phyloP scores from a whole-genome alignment of 2,888 invertebrate species.

The Caenorhabditis wallacei region DNA sequence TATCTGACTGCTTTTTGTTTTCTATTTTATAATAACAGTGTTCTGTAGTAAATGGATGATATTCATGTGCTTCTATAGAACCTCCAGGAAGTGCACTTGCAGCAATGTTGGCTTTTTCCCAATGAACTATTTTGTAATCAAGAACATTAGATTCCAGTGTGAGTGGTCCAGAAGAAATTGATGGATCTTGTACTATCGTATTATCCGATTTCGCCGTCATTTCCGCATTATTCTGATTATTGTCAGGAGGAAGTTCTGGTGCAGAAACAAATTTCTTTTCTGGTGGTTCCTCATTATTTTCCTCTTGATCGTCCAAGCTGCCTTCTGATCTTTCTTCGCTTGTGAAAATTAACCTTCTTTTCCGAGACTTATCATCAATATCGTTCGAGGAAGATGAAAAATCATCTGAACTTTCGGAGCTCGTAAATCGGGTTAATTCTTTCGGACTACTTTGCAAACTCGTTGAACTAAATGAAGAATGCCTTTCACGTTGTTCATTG shows the following conservation, averaged over 20 bases:
- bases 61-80: conserved; percentile 30
- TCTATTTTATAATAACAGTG: conserved; percentile 56
- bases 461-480: conserved; percentile 48
- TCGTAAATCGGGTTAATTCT: not conserved
- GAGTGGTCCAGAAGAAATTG: conserved; percentile 6
- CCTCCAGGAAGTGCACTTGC: not conserved
- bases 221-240: not conserved
- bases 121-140: conserved; percentile 2
- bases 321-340: conserved; percentile 4
- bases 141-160: not conserved
- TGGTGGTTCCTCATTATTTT: conserved; percentile 6
- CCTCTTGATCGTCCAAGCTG: not conserved
- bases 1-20: not conserved
- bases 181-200: not conserved
- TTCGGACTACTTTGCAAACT: conserved; percentile 13
- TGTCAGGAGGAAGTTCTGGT: not conserved
- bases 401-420: not conserved
- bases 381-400: not conserved
- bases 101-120: conserved; percentile 18
- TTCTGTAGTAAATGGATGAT: conserved; percentile 57
- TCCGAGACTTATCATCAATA: not conserved
- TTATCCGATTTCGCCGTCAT: not conserved
- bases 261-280: conserved; percentile 7
- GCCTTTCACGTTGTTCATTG: conserved; percentile 1
- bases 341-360: conserved; percentile 11